A percentile compares a stretch with the other conserved stretches of the same genome.
Evolutionary conservation across 2,113 vertebrate species (phyloP).

Genomic region (Scophthalmus maximus): DNA sequence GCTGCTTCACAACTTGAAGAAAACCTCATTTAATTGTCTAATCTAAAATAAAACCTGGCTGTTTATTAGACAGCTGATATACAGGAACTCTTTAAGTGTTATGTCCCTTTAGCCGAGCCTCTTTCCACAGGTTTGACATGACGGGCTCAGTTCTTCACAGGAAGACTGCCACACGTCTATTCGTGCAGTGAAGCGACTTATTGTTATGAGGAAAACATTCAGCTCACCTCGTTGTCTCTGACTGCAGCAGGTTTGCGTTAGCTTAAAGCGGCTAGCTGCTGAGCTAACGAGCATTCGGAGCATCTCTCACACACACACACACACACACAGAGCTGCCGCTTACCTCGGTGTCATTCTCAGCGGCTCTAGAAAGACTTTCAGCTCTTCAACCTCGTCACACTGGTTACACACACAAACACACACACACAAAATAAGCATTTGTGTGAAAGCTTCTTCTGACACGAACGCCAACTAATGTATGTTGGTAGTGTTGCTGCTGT

Average conservation of each 20-base stretch:
- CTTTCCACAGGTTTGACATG: not conserved
- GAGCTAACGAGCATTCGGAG: conserved; percentile 22
- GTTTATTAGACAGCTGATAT: not conserved
- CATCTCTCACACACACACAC: not conserved
- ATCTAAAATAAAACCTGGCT: not conserved
- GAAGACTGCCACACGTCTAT: too few relatives aligned
- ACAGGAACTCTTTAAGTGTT: too few relatives aligned
- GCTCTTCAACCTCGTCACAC: conserved; percentile 2
- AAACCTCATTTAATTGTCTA: not conserved
- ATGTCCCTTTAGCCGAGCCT: not conserved
- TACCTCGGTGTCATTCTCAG: conserved; percentile 67
- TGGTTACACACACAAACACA: not conserved
- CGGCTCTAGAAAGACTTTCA: conserved; percentile 11
- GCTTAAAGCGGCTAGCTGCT: conserved; percentile 41
- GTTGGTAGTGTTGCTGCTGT: conserved; percentile 18
- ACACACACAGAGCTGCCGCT: too few relatives aligned
- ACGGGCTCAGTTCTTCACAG: not conserved
- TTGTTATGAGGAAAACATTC: not conserved
- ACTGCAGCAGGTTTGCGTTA: conserved; percentile 40
- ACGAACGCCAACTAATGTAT: not conserved
- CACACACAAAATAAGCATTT: conserved; percentile 6
- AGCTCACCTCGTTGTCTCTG: not conserved
- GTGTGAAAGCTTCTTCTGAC: too few relatives aligned
- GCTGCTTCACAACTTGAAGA: not conserved
- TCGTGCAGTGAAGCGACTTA: not conserved